Percentiles rank a stretch among this genome's conserved stretches.
These are phyloP conservation scores for Hyposoter didymator DNA, from an alignment of 2,888 invertebrate species.

Conservation along the genomic window DNA sequence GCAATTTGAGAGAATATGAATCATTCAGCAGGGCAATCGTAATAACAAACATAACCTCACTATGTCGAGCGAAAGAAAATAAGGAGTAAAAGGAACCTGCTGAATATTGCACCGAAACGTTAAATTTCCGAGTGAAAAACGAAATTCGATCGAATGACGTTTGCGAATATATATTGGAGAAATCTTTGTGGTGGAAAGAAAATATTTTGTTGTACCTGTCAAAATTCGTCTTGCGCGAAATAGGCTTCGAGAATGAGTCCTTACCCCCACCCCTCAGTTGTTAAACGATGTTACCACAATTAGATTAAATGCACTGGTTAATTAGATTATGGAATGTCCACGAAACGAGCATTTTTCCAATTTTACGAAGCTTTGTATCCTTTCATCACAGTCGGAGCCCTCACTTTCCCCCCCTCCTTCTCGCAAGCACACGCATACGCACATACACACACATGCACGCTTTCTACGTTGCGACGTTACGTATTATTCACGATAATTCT, in stretches of 20 bases:
- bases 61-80: slow-evolving; percentile 2
- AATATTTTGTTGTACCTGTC: slow-evolving; percentile 53
- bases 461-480: slow-evolving; percentile 36
- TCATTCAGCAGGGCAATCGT: slow-evolving; percentile 43
- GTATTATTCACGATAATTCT: slow-evolving; percentile 56
- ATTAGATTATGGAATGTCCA: slow-evolving; percentile 64
- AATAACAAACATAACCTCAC: slow-evolving; percentile 64
- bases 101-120: background rate
- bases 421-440: background rate
- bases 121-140: background rate
- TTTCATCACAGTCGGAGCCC: background rate
- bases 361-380: slow-evolving; percentile 20
- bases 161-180: background rate
- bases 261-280: background rate
- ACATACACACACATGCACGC: background rate
- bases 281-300: slow-evolving; percentile 65
- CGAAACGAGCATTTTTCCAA: slow-evolving; percentile 33
- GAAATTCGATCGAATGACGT: background rate
- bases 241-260: slow-evolving; percentile 24
- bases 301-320: slow-evolving; percentile 57
- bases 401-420: slow-evolving; percentile 13
- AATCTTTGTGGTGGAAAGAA: background rate
- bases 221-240: slow-evolving; percentile 46
- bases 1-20: slow-evolving; percentile 33
- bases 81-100: background rate